Evolutionary conservation across 1,140 invertebrate species (phyloP).

Genomic region (Diabrotica virgifera): DNA sequence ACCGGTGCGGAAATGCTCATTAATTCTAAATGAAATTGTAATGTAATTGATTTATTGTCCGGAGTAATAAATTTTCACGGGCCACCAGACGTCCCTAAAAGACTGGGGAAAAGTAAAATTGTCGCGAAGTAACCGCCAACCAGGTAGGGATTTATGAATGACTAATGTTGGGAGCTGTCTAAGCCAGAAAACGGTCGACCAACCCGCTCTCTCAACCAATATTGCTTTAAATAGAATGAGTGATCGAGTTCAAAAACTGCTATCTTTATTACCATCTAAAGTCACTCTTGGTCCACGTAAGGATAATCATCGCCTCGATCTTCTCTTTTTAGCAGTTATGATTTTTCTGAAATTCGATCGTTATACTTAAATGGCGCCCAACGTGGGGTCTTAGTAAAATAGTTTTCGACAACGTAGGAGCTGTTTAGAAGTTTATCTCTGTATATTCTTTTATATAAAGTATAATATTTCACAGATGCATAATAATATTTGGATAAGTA

Average conservation of each 20-base stretch:
- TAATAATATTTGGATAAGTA: too few species aligned
- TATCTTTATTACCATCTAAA: too few species aligned
- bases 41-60: not conserved
- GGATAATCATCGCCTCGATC: too few species aligned
- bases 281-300: too few species aligned
- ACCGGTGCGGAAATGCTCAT: not conserved
- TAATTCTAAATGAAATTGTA: not conserved
- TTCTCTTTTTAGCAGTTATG: too few species aligned
- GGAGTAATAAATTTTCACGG: not conserved
- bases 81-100: slow-evolving; percentile 1
- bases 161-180: slow-evolving; percentile 21
- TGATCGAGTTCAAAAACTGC: slow-evolving; percentile 37
- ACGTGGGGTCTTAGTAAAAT: too few species aligned
- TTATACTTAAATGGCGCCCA: too few species aligned
- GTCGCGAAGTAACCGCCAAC: slow-evolving; percentile 24
- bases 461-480: too few species aligned
- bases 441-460: too few species aligned
- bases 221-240: slow-evolving; percentile 33
- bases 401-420: too few species aligned
- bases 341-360: too few species aligned
- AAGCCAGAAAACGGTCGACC: slow-evolving; percentile 20
- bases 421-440: too few species aligned
- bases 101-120: slow-evolving; percentile 17
- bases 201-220: slow-evolving; percentile 18
- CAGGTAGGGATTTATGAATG: slow-evolving; percentile 23